Evolutionary conservation across 2,797 vertebrate species (phyloP).

Genomic region (Eremophila alpestris): DNA sequence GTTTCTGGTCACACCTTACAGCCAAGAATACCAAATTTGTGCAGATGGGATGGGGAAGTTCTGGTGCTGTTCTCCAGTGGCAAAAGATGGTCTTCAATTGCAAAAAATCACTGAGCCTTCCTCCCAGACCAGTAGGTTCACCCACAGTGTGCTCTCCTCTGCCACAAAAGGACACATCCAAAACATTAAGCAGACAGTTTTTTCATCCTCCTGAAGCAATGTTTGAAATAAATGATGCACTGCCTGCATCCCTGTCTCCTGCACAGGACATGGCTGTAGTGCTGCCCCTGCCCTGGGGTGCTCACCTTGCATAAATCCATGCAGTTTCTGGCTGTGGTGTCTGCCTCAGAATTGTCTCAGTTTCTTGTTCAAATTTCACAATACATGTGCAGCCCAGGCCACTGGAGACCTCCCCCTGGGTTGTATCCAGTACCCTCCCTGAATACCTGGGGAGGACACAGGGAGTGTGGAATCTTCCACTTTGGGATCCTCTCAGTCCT

Average conservation of each 20-base stretch:
- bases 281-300: fast-evolving
- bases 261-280: neutral
- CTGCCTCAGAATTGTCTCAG: fast-evolving
- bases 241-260: neutral
- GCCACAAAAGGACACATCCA: fast-evolving
- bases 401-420: fast-evolving
- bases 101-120: neutral
- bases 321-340: neutral
- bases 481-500: fast-evolving
- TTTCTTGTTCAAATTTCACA: neutral
- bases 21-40: neutral
- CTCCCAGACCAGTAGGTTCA: neutral
- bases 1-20: neutral
- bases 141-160: neutral
- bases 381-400: fast-evolving
- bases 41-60: neutral
- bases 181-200: neutral
- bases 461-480: neutral
- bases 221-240: fast-evolving
- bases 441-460: fast-evolving
- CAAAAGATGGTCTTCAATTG: neutral
- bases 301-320: neutral
- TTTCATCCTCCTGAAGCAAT: neutral
- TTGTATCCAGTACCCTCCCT: fast-evolving
- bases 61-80: neutral